phyloP scores from a whole-genome alignment of 2,797 vertebrate species.

The Malurus leucopterus region DNA sequence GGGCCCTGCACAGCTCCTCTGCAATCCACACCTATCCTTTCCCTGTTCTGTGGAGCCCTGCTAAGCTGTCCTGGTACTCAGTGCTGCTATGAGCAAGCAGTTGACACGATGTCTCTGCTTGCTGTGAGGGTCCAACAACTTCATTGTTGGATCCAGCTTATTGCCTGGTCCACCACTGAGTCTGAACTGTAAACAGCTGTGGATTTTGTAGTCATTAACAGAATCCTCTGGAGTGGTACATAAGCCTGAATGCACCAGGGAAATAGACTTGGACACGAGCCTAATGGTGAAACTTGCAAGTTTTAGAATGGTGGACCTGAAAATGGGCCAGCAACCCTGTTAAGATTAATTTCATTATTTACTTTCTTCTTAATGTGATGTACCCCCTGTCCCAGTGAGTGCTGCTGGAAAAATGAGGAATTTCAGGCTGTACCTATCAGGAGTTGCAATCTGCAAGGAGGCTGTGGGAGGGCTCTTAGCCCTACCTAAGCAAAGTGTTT shows the following conservation, averaged over 20 bases:
- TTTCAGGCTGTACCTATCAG: background rate
- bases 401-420: background rate
- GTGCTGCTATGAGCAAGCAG: background rate
- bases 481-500: background rate
- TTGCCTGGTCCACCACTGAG: constrained; percentile 47
- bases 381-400: background rate
- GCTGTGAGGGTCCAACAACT: constrained; percentile 54
- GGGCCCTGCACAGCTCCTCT: background rate
- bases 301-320: constrained; percentile 55
- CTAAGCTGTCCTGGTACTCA: background rate
- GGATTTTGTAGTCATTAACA: constrained; percentile 62
- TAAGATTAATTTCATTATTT: constrained; percentile 43
- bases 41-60: background rate
- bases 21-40: background rate
- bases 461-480: background rate
- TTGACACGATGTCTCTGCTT: constrained; percentile 48
- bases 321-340: constrained; percentile 40
- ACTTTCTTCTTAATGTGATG: constrained; percentile 14
- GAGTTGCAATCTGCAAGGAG: background rate
- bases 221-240: constrained; percentile 39
- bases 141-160: constrained; percentile 48
- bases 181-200: constrained; percentile 67
- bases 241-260: constrained; percentile 24
- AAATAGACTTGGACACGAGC: constrained; percentile 31
- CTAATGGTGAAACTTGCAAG: constrained; percentile 42